Evolutionary conservation across 2,113 vertebrate species (phyloP), one percentile per base, ranked within the genome.

Genomic region (Brienomyrus longianalis): DNA sequence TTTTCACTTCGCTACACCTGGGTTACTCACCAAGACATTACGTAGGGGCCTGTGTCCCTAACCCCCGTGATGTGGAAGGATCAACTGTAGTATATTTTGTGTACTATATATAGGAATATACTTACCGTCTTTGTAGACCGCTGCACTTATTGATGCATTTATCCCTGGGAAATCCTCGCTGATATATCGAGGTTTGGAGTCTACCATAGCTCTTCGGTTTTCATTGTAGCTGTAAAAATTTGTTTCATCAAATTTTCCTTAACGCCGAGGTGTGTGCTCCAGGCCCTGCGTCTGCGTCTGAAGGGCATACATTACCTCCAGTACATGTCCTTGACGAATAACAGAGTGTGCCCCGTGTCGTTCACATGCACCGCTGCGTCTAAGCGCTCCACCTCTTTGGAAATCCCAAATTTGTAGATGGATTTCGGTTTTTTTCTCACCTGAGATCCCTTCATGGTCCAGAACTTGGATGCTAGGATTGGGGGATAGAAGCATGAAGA

Each of bases 251-350:
- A 43, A 80, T 80, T 80, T 43, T 39, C 6, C 74, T 80, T 80
- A 35, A 80, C 9, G 6, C 35, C 74, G 2, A 43, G 2, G 17
- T 43, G 74, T 43, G 35, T 7, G 4, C 31, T 80, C 17, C 74
- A 31, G 86, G 31, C 17, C 54, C 52, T 23, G 27, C 7, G 51
- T 59, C 9, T 52, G n/a, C 19, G 6, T 45, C 83, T 45, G 27
- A 27, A 3, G n/a, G 45, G 15, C 23, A 84, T 77, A 2, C 31
- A 88, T 92, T 91, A 96, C 96, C 94, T 96, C 95, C 95, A 96
- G 90, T 96, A 96, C 74, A 93, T 92, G 27, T 96, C 91, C 56
- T 95, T 93, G 89, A 93, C 93, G 62, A 96, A 96, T 91, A 96
- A 96, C 27, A 96, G 93, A 0, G 95, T 96, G 89, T 94, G 93